Percentiles rank a stretch among this genome's conserved stretches.
Evolutionary conservation across 2,888 invertebrate genomes (phyloP).

Genomic region (Therioaphis trifolii): DNA sequence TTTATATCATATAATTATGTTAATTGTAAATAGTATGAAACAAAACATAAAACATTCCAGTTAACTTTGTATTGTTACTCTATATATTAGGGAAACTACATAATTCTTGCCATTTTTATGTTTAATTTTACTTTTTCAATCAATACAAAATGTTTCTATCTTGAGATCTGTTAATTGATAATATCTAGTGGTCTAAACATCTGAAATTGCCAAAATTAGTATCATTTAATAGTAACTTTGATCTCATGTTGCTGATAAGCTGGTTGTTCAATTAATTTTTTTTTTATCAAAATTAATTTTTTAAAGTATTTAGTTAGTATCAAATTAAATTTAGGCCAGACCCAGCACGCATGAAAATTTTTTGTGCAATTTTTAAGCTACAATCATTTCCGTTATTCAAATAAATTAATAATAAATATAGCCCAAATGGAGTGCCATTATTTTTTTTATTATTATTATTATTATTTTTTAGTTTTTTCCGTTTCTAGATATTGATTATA

Average conservation of each 20-base stretch:
- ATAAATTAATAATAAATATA: slow-evolving; percentile 18
- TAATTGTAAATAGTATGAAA: slow-evolving; percentile 59
- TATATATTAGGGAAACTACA: slow-evolving; percentile 46
- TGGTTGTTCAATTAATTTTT: slow-evolving; percentile 54
- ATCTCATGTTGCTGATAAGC: slow-evolving; percentile 61
- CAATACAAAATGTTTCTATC: slow-evolving; percentile 35
- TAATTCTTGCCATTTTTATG: slow-evolving; percentile 60
- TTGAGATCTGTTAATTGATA: slow-evolving; percentile 53
- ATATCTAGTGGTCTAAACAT: slow-evolving; percentile 46
- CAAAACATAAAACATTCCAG: slow-evolving; percentile 52
- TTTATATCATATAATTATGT: slow-evolving; percentile 60
- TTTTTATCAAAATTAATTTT: slow-evolving; percentile 62
- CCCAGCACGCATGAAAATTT: slow-evolving; percentile 42
- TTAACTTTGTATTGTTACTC: slow-evolving; percentile 53
- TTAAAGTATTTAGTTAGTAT: slow-evolving; percentile 52
- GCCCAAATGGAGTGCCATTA: slow-evolving; percentile 51
- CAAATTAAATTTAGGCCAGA: slow-evolving; percentile 48
- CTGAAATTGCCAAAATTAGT: slow-evolving; percentile 58
- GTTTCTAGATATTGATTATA: background rate
- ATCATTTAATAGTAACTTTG: slow-evolving; percentile 59
- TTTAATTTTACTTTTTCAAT: slow-evolving; percentile 45
- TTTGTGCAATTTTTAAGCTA: slow-evolving; percentile 48
- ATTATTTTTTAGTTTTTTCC: slow-evolving; percentile 13
- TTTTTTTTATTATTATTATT: background rate
- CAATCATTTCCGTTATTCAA: background rate